A percentile compares a stretch with the other conserved stretches of the same genome.
Conservation (phyloP, 2,797 vertebrate species). For the Peromyscus nudipes region DNA sequence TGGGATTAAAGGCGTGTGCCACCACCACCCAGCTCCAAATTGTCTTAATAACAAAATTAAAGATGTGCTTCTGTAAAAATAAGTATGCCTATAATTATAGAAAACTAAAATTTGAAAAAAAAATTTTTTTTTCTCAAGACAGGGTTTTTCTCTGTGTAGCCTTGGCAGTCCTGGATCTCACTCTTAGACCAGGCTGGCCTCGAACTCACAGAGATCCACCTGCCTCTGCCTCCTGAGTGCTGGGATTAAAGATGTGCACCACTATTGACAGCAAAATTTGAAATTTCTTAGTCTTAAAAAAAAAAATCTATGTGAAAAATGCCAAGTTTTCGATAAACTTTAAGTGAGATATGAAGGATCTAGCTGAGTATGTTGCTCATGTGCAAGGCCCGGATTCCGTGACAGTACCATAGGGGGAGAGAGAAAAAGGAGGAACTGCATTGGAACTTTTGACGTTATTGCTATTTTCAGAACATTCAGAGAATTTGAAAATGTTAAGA, state of each 20-base stretch:
- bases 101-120: not conserved
- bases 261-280: too few species aligned
- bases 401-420: not conserved
- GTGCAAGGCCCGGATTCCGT: not conserved
- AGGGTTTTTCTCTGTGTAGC: too few species aligned
- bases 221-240: too few species aligned
- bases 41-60: slow-evolving; percentile 9
- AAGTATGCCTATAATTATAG: not conserved
- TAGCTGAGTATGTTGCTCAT: not conserved
- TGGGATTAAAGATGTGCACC: too few species aligned
- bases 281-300: not conserved
- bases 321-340: not conserved
- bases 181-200: too few species aligned
- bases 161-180: too few species aligned
- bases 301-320: not conserved
- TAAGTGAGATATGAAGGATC: not conserved
- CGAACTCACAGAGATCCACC: too few species aligned
- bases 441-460: not conserved
- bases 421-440: too few species aligned
- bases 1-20: too few species aligned
- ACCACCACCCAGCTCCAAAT: too few species aligned
- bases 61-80: not conserved
- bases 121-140: too few species aligned
- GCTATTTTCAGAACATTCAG: not conserved
- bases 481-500: slow-evolving; percentile 39